A percentile compares a stretch with the other conserved stretches of the same genome.
phyloP scores from a whole-genome alignment of 1,140 invertebrate species.

The Monomorium pharaonis region DNA sequence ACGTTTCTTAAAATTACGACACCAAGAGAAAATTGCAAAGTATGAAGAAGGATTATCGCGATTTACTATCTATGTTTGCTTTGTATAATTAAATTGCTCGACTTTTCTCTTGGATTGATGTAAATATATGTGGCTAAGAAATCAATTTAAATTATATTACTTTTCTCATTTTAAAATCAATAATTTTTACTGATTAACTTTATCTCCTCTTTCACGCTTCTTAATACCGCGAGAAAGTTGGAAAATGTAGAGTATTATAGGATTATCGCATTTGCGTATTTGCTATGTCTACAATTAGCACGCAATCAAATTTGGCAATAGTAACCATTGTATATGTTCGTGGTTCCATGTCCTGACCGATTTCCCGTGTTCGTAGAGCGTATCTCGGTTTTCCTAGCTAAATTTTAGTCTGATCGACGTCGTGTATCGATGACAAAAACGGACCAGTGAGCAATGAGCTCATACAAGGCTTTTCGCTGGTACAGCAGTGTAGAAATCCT shows the following conservation, averaged over 20 bases:
- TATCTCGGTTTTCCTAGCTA: constrained; percentile 17
- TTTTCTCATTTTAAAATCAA: too few relatives aligned
- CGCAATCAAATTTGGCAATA: neutral
- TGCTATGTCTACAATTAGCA: neutral
- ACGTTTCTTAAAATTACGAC: neutral
- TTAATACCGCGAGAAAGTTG: too few relatives aligned
- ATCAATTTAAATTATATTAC: too few relatives aligned
- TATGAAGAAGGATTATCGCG: too few relatives aligned
- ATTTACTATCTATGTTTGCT: too few relatives aligned
- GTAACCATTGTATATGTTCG: neutral
- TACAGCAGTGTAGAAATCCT: constrained; percentile 66
- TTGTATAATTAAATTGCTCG: too few relatives aligned
- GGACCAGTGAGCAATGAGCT: constrained; percentile 16
- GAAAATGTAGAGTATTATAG: neutral
- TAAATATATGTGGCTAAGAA: too few relatives aligned
- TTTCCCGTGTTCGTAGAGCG: neutral
- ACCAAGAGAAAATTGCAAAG: too few relatives aligned
- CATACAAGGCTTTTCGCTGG: constrained; percentile 55
- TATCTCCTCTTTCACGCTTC: neutral
- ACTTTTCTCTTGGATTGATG: too few relatives aligned
- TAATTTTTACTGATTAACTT: neutral
- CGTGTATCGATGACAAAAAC: constrained; percentile 55
- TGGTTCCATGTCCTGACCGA: neutral
- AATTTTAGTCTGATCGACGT: neutral
- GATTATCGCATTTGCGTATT: neutral